Percentiles rank a stretch among this genome's conserved stretches.
phyloP scores from a whole-genome alignment of 2,113 vertebrate genomes.

The Clarias macrocephalus region DNA sequence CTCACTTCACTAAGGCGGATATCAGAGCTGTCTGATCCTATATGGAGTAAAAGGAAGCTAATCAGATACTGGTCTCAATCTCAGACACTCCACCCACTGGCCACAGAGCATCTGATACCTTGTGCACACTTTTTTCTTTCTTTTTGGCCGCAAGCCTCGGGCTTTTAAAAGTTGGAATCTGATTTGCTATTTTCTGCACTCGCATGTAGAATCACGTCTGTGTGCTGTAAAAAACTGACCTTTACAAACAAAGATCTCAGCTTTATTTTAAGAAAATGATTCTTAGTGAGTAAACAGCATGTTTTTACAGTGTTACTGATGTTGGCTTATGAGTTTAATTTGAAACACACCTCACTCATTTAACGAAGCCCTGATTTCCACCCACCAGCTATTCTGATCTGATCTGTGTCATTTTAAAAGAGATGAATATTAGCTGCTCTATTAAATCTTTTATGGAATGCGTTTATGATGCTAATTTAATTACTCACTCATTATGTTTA shows the following conservation, averaged over 20 bases:
- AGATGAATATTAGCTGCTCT: neutral
- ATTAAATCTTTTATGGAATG: neutral
- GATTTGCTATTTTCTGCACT: conserved; percentile 5
- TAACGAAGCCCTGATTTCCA: neutral
- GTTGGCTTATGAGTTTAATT: neutral
- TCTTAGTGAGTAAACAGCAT: neutral
- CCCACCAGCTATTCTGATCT: neutral
- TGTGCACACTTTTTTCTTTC: no score
- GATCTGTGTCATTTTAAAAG: neutral
- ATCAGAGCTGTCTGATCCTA: neutral
- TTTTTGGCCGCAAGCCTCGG: neutral
- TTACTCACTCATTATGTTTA: no score
- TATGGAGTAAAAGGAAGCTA: neutral
- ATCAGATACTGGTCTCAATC: neutral
- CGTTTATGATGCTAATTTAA: neutral
- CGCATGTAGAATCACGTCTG: neutral
- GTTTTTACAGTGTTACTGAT: neutral
- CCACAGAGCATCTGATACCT: conserved; percentile 1
- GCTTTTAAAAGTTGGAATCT: neutral
- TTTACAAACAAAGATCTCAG: neutral
- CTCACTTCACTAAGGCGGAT: neutral
- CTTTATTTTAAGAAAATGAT: neutral
- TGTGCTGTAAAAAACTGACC: neutral
- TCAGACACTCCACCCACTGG: neutral
- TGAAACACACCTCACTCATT: neutral